Percentiles rank a stretch among this genome's conserved stretches.
Conservation (phyloP, 2,113 vertebrate species). For the Hippocampus mohnikei region DNA sequence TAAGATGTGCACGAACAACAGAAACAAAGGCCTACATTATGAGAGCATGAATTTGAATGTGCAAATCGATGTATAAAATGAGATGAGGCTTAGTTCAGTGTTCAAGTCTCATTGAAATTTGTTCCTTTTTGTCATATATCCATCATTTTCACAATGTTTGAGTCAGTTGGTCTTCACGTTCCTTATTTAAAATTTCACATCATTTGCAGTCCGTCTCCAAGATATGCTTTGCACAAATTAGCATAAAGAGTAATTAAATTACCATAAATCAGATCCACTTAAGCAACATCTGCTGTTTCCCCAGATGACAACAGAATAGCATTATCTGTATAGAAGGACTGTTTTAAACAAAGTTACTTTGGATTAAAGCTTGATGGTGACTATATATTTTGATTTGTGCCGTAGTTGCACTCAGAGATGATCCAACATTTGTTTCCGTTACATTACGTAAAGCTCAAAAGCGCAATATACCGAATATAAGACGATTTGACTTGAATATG, state of each 20-base stretch:
- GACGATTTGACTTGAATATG: not conserved
- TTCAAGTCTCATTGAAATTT: not conserved
- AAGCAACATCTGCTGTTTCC: not conserved
- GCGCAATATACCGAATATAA: not conserved
- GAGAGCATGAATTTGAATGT: constrained; percentile 1
- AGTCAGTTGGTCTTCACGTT: not conserved
- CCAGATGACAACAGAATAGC: not conserved
- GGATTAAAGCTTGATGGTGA: not conserved
- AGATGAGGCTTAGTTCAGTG: not conserved
- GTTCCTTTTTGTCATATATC: not conserved
- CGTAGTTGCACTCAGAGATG: not conserved
- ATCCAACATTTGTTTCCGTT: not conserved
- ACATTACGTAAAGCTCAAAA: not conserved
- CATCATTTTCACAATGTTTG: not conserved
- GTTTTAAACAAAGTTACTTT: not conserved
- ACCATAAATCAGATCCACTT: not conserved
- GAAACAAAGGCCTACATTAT: constrained; percentile 2
- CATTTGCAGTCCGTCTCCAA: not conserved
- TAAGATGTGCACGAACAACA: not conserved
- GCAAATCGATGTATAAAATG: not conserved
- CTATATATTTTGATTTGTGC: not conserved
- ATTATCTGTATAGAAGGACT: not conserved
- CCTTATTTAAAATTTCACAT: not conserved
- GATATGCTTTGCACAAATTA: not conserved
- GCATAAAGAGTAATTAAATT: constrained; percentile 1